A percentile compares a stretch with the other conserved stretches of the same genome.
Evolutionary conservation across 2,797 vertebrate species (phyloP).

Genomic region (Spheniscus humboldti): DNA sequence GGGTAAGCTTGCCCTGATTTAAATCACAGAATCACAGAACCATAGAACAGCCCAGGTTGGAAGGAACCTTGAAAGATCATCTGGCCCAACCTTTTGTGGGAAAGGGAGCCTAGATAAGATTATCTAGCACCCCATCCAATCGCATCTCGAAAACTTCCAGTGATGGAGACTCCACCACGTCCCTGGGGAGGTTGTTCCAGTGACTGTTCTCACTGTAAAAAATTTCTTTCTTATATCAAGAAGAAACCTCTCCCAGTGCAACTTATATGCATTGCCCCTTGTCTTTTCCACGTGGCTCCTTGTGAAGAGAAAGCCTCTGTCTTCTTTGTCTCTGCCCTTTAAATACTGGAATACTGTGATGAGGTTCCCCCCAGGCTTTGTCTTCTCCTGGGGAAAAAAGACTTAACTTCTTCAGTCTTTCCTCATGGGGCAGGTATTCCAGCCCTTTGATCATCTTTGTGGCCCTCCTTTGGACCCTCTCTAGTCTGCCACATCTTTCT

Average conservation of each 20-base stretch:
- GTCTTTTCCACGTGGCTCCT: not conserved
- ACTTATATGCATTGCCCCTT: not conserved
- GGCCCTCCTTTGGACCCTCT: not conserved
- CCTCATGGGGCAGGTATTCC: not conserved
- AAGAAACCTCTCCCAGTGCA: not conserved
- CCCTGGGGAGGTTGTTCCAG: not conserved
- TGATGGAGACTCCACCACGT: not conserved
- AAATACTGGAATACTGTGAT: not conserved
- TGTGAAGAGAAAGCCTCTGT: not conserved
- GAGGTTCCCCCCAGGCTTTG: not conserved
- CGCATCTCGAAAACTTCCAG: not conserved
- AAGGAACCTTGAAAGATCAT: not conserved
- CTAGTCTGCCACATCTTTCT: not conserved
- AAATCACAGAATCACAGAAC: not conserved
- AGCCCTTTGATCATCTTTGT: not conserved
- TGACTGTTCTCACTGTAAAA: not conserved
- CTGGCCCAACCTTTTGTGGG: not conserved
- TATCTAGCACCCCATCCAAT: not conserved
- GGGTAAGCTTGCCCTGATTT: not conserved
- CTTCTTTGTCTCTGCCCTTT: not conserved
- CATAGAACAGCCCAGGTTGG: not conserved
- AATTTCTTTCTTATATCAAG: not conserved
- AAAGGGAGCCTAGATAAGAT: not conserved
- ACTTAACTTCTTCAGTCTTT: not conserved
- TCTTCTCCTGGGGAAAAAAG: not conserved